phyloP scores from a whole-genome alignment of 2,113 vertebrate species.

The Maccullochella peelii region DNA sequence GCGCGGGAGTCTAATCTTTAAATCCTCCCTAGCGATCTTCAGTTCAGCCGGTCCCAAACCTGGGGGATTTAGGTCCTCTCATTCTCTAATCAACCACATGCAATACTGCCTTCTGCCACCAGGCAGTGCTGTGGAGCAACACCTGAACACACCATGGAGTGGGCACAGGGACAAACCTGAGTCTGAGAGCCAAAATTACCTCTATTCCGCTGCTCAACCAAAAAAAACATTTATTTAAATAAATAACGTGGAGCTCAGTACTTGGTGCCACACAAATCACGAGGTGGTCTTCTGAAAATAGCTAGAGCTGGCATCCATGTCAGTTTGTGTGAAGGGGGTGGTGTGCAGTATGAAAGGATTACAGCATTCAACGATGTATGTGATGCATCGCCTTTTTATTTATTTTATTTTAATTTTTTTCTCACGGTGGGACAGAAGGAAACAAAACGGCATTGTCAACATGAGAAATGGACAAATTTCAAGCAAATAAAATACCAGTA shows the following conservation, averaged over 20 bases:
- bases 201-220: neutral
- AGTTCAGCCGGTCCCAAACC: conserved; percentile 80
- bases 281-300: conserved; percentile 35
- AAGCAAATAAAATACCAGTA: neutral
- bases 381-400: neutral
- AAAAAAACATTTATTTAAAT: conserved; percentile 16
- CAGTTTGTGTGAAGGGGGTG: neutral
- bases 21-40: conserved; percentile 83
- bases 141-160: neutral
- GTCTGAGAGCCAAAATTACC: conserved; percentile 6
- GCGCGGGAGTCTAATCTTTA: conserved; percentile 84
- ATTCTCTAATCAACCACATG: conserved; percentile 78
- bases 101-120: conserved; percentile 59
- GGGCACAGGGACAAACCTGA: neutral
- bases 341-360: conserved; percentile 3
- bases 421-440: neutral
- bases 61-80: conserved; percentile 79
- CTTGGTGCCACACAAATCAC: neutral
- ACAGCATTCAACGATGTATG: neutral
- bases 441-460: neutral
- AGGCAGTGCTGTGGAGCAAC: conserved; percentile 58
- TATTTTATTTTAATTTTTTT: too few species aligned
- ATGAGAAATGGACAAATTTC: too few species aligned
- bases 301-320: neutral
- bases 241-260: neutral